phyloP scores from a whole-genome alignment of 2,888 invertebrate species.

The Drosophila greeni region DNA sequence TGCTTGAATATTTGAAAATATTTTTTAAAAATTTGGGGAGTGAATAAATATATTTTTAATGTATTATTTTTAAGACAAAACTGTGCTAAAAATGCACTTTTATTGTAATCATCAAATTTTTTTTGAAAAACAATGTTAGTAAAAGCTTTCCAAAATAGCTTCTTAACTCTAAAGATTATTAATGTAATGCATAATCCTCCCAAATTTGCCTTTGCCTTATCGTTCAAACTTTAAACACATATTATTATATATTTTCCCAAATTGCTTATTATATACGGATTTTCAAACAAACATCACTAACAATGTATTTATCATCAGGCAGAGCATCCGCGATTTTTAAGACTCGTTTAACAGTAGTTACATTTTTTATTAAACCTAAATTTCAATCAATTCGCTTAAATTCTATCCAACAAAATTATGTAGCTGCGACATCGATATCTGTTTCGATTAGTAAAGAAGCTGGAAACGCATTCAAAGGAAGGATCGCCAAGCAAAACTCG shows the following conservation, averaged over 20 bases:
- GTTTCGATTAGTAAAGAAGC: no score
- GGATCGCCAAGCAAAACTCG: not conserved
- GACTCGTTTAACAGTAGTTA: not conserved
- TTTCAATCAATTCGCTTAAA: not conserved
- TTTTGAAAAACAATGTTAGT: no score
- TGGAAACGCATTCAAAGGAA: not conserved
- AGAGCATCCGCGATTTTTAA: not conserved
- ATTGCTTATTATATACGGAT: not conserved
- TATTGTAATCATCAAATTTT: no score
- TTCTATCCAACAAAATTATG: not conserved
- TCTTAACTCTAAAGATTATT: not conserved
- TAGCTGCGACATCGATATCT: no score
- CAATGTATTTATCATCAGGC: not conserved
- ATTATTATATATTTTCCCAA: not conserved
- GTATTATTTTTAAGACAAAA: not conserved
- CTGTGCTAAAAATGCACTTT: not conserved
- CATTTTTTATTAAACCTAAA: not conserved
- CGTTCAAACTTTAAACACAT: not conserved
- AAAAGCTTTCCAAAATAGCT: no score
- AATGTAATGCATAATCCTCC: no score
- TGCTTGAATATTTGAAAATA: not conserved
- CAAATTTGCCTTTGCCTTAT: not conserved
- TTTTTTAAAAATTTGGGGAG: fast-evolving
- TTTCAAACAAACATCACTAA: not conserved
- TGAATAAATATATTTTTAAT: not conserved